These are phyloP conservation scores for Drosophila mayri DNA, from an alignment of 1,140 invertebrate genomes.

Conservation along the genomic window DNA sequence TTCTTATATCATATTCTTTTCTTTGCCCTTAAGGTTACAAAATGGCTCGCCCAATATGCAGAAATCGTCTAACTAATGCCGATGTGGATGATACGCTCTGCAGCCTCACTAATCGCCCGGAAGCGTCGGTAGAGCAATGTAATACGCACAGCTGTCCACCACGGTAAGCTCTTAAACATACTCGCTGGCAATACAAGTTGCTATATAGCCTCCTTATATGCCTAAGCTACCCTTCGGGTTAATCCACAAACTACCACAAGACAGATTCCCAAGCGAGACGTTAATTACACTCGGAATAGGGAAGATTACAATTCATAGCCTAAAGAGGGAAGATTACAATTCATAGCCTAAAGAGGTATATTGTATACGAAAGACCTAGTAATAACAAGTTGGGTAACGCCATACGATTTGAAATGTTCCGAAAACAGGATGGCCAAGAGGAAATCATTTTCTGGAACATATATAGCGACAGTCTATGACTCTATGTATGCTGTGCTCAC, in stretches of 20 bases:
- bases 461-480: background rate
- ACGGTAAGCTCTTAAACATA: constrained; percentile 88
- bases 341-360: background rate
- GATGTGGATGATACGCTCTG: constrained; percentile 92
- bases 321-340: background rate
- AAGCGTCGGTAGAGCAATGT: constrained; percentile 91
- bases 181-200: constrained; percentile 28
- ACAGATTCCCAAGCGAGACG: constrained; percentile 9
- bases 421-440: background rate
- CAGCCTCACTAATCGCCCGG: constrained; percentile 90
- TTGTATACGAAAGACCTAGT: background rate
- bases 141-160: constrained; percentile 94
- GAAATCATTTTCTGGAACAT: too few relatives aligned
- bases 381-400: background rate
- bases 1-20: constrained; percentile 32
- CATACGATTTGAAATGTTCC: background rate
- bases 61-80: constrained; percentile 89
- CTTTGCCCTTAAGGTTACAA: constrained; percentile 89
- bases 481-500: background rate
- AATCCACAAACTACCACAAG: background rate
- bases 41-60: constrained; percentile 92
- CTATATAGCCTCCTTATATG: constrained; percentile 11
- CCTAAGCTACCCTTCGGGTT: constrained; percentile 10
- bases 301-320: too few relatives aligned
- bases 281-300: background rate